Evolutionary conservation across 2,888 invertebrate species (phyloP), one percentile per base, ranked within the genome.

Genomic region (Syritta pipiens): DNA sequence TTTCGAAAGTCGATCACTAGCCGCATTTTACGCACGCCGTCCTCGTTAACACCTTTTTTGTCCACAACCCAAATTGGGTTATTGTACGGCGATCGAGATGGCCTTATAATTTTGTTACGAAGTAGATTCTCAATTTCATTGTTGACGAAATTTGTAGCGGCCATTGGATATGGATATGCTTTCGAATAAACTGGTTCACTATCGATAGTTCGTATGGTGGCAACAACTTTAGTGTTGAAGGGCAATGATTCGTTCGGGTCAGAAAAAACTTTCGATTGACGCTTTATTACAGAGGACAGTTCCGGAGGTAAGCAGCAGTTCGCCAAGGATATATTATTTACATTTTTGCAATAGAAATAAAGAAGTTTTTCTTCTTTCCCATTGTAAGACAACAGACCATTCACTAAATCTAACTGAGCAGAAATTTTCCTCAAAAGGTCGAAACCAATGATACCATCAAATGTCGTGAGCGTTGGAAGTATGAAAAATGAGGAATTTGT

Each of bases 91-190:
- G 72, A 68, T 30, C 14, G 48, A 1, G 60, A 79, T 9, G 49
- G 48, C 12, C 51, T 37, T 17, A 74, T 57, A 4, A 75, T 68
- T 12, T 49, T 62, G 12, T 72, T 30, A 2, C 44, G 22, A 2
- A 76, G 30, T 5, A 67, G 57, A 28, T 65, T 19, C 10, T 59
- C 4, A 19, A 76, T 24, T 55, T 76, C 68, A 3, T 22, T 48
- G 12, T 69, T 75, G 3, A 76, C 76, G 67, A 68, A 40, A 40
- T 74, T 37, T 51, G 37, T 35, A 14, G 63, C 71, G 5, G 68
- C 40, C 55, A 82, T 74, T 9, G 81, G 72, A 28, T 82, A 82
- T 12, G 76, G 69, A 9, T 74, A 77, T 3, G 53, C 28, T 26
- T 69, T 81, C 5, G 72, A 67, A 51, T 74, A 67, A 9, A 67